Conservation (phyloP, 1,140 invertebrate species). For the Diplogasteroides magnus region DNA sequence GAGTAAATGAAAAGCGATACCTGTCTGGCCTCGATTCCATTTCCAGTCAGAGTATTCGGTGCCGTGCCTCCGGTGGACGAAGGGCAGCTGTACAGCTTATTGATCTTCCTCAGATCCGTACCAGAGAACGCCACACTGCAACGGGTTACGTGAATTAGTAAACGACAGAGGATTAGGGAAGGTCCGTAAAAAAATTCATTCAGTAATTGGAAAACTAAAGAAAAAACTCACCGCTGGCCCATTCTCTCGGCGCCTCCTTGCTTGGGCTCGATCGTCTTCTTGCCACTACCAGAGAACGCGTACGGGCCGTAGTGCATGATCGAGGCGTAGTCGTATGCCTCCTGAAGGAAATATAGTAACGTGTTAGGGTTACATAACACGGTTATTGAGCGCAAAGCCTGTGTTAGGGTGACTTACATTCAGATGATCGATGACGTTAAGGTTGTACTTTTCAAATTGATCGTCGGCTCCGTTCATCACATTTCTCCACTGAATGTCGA, state of each 20-base stretch:
- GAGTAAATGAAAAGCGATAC: too few relatives aligned
- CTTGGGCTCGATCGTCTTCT: slow-evolving; percentile 60
- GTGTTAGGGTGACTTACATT: slow-evolving; percentile 33
- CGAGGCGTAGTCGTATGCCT: slow-evolving; percentile 58
- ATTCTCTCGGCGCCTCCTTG: slow-evolving; percentile 55
- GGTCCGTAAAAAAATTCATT: neutral
- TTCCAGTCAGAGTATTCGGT: neutral
- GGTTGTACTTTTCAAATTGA: slow-evolving; percentile 54
- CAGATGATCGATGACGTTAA: slow-evolving; percentile 50
- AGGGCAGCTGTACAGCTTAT: slow-evolving; percentile 59
- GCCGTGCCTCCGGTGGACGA: slow-evolving; percentile 1
- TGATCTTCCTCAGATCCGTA: slow-evolving; percentile 60
- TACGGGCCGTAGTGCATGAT: slow-evolving; percentile 63
- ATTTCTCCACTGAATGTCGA: slow-evolving; percentile 53
- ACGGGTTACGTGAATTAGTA: too few relatives aligned
- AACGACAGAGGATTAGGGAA: too few relatives aligned
- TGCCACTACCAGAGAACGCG: slow-evolving; percentile 60
- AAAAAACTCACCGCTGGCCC: slow-evolving; percentile 54
- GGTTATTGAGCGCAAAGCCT: slow-evolving; percentile 11
- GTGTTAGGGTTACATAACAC: slow-evolving; percentile 40
- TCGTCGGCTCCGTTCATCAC: slow-evolving; percentile 52
- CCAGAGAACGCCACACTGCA: slow-evolving; percentile 52
- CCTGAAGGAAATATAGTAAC: slow-evolving; percentile 14
- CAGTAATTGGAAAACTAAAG: slow-evolving; percentile 16
- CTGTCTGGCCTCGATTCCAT: slow-evolving; percentile 19